Percentiles rank a stretch among this genome's conserved stretches.
Conservation (phyloP, 2,888 invertebrate genomes). For the Trichogramma evanescens region DNA sequence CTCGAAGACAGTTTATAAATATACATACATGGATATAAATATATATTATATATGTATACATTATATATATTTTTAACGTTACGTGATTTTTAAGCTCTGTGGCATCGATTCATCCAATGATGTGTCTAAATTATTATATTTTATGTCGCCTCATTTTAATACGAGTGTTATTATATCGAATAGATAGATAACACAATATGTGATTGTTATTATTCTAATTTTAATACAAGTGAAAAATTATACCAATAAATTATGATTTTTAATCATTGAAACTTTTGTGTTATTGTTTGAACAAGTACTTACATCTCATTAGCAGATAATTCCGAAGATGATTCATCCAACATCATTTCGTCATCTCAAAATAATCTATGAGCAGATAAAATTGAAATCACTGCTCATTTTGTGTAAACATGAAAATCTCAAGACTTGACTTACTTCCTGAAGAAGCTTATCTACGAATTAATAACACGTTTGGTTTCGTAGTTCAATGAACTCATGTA, state of each 20-base stretch:
- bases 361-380: too few species aligned
- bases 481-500: too few species aligned
- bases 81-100: slow-evolving; percentile 46
- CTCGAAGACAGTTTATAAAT: slow-evolving; percentile 45
- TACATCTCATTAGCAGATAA: too few species aligned
- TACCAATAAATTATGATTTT: slow-evolving; percentile 26
- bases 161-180: slow-evolving; percentile 46
- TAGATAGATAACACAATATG: slow-evolving; percentile 47
- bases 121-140: slow-evolving; percentile 41
- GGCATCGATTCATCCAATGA: slow-evolving; percentile 39
- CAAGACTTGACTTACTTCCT: too few species aligned
- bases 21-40: slow-evolving; percentile 32
- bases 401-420: too few species aligned
- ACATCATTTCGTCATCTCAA: too few species aligned
- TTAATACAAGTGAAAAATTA: slow-evolving; percentile 45
- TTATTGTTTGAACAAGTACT: too few species aligned
- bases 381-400: too few species aligned
- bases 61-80: slow-evolving; percentile 44
- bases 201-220: slow-evolving; percentile 49
- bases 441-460: too few species aligned
- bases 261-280: slow-evolving; percentile 2
- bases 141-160: slow-evolving; percentile 46
- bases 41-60: slow-evolving; percentile 36
- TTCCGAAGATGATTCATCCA: too few species aligned
- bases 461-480: too few species aligned